These are phyloP conservation scores for Odocoileus virginianus DNA, from an alignment of 2,113 vertebrate species.

Conservation along the genomic window DNA sequence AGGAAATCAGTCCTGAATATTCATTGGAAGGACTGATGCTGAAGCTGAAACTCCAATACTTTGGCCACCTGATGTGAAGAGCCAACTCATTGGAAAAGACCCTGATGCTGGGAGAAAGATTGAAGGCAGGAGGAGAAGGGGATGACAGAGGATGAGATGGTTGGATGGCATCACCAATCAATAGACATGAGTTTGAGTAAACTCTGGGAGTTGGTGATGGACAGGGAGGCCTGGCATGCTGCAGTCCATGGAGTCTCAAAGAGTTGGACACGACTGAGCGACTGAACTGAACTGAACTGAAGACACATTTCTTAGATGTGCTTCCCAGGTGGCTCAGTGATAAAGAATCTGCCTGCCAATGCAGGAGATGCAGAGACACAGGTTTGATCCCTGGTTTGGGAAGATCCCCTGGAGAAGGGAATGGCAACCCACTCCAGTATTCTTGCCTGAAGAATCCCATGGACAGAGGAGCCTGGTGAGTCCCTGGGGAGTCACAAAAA, in stretches of 20 bases:
- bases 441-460: not conserved
- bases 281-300: not conserved
- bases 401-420: not conserved
- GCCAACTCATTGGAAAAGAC: not conserved
- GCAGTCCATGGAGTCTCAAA: not conserved
- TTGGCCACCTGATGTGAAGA: not conserved
- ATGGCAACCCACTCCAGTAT: not conserved
- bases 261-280: not conserved
- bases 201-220: not conserved
- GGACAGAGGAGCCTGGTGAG: not conserved
- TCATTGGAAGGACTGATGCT: not conserved
- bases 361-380: not conserved
- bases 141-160: not conserved
- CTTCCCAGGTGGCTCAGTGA: not conserved
- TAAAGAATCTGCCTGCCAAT: not conserved
- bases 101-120: not conserved
- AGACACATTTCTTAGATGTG: not conserved
- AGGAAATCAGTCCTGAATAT: not conserved
- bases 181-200: not conserved
- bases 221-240: not conserved
- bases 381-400: not conserved
- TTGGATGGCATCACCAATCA: not conserved
- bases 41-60: not conserved
- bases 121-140: not conserved
- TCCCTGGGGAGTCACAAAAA: not conserved